These are phyloP conservation scores for Ptychoptera contaminata DNA, from an alignment of 2,888 invertebrate species.

Conservation along the genomic window DNA sequence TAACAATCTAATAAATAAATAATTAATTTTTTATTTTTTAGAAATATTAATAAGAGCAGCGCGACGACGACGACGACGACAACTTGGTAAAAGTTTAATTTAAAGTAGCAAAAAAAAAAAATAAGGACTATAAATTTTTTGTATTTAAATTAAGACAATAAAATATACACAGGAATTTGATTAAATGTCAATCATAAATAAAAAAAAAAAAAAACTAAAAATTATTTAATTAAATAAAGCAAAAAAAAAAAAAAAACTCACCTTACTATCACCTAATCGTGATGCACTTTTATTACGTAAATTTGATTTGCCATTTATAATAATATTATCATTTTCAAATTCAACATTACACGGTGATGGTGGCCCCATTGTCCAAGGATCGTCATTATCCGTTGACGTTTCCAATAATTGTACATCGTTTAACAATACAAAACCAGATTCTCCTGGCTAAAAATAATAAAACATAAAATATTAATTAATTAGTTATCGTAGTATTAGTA, in stretches of 20 bases:
- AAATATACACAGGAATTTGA: no score
- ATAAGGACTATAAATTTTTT: no score
- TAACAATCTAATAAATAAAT: no score
- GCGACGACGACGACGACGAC: no score
- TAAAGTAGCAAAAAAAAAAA: no score
- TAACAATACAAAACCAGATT: conserved; percentile 43
- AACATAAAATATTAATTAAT: not conserved
- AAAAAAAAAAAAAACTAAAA: no score
- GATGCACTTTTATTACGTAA: conserved; percentile 40
- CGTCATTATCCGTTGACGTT: conserved; percentile 44
- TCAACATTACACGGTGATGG: conserved; percentile 70
- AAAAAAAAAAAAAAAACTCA: conserved; percentile 1
- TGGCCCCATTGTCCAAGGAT: conserved; percentile 42
- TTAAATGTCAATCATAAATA: no score
- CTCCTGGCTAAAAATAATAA: conserved; percentile 37
- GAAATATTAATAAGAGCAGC: no score
- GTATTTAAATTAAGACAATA: no score
- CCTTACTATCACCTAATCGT: conserved; percentile 27
- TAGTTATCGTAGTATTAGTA: no score
- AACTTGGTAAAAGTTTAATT: no score
- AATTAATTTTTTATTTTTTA: no score
- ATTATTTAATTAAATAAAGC: not conserved
- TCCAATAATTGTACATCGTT: conserved; percentile 38
- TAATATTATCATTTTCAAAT: conserved; percentile 75
- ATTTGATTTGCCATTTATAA: conserved; percentile 80